Percentiles rank a stretch among this genome's conserved stretches.
These are phyloP conservation scores for Norana najaformis DNA, from an alignment of 2,888 invertebrate genomes.

Conservation along the genomic window DNA sequence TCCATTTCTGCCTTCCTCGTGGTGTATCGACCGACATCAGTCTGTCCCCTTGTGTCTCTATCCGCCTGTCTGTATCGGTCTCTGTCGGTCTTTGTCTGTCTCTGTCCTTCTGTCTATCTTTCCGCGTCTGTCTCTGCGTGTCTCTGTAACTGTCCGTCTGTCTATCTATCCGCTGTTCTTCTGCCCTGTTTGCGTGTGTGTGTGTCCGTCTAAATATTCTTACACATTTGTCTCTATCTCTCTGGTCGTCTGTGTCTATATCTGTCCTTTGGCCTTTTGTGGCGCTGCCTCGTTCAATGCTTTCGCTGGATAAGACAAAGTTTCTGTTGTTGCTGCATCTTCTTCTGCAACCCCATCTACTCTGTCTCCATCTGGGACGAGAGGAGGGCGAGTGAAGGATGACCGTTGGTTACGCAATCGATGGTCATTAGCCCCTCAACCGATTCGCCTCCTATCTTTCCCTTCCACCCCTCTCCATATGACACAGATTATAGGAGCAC, in stretches of 20 bases:
- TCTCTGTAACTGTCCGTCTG: background rate
- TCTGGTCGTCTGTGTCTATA: too few species aligned
- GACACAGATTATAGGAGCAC: background rate
- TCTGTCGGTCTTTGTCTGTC: background rate
- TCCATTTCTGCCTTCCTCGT: background rate
- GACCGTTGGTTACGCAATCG: background rate
- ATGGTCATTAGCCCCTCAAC: background rate
- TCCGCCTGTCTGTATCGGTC: background rate
- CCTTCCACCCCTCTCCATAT: background rate
- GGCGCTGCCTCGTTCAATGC: too few species aligned
- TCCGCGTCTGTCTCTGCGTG: too few species aligned
- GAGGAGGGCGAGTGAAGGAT: background rate
- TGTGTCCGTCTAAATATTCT: background rate
- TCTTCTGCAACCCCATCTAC: background rate
- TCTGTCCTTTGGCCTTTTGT: too few species aligned
- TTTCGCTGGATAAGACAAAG: too few species aligned
- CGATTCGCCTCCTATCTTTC: background rate
- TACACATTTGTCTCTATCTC: too few species aligned
- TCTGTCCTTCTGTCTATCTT: background rate
- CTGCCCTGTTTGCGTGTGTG: background rate
- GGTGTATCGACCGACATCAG: background rate
- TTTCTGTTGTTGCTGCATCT: background rate
- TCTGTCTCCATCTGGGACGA: background rate
- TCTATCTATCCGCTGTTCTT: background rate
- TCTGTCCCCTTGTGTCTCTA: background rate